Evolutionary conservation across 2,888 invertebrate species (phyloP), one percentile per base, ranked within the genome.

Genomic region (Sturmia bella): DNA sequence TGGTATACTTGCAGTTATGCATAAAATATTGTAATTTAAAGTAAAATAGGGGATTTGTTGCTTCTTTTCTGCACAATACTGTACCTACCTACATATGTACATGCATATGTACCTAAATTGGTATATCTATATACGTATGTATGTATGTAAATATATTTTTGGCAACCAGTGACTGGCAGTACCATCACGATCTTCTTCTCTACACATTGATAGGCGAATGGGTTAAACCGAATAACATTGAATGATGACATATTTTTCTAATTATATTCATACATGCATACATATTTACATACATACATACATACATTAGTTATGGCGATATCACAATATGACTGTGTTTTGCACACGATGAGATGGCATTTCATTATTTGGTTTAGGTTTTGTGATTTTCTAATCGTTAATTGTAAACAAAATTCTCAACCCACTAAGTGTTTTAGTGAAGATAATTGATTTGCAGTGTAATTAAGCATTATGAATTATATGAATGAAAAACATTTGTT

Each of bases 291-390:
- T 32, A 43, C 19, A n/a, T 19, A 43, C 27, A 13, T 15, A 54
- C 45, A 32, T 19, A 3, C 32, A 5, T 52, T 21, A 19, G 45
- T 41, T 45, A 52, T 54, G 54, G 63, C 54, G 37, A 17, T 15
- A 39, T 63, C 57, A 19, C 52, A 50, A 43, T 64, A 56, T 61
- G 50, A 12, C 48, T 64, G 50, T 59, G 39, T 59, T 57, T 81
- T 77, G 81, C 80, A 77, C 80, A 77, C 73, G 59, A 77, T 82
- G 80, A 82, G 17, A 70, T 77, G 3, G 61, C 80, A 66, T 17
- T 72, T 59, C 59, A 66, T 13, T 63, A 17, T 48, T 48, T 52
- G 19, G 21, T 66, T 50, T 66, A 9, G 6, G 9, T 32, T 48
- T 1, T 48, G 0, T 3, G 3, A 3, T 9, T 32, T 32, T 5